These are phyloP conservation scores for Drosophila atripex DNA, from an alignment of 2,888 invertebrate species.

Conservation along the genomic window DNA sequence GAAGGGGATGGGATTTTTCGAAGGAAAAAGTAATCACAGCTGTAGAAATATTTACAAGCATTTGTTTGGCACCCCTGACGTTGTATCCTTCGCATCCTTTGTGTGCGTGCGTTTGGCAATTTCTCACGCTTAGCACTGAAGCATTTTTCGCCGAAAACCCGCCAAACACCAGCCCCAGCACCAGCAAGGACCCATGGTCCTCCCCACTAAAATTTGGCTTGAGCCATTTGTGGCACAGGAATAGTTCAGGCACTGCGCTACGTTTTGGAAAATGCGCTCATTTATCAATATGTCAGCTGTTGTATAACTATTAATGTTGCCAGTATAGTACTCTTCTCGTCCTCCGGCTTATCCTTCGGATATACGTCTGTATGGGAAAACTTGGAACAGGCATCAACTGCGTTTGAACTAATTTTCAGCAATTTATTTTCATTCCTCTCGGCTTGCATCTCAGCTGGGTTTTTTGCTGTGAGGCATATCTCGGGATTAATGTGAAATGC, in stretches of 20 bases:
- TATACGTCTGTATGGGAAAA: constrained; percentile 57
- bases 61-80: constrained; percentile 63
- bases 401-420: constrained; percentile 73
- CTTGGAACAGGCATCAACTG: constrained; percentile 68
- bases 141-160: constrained; percentile 65
- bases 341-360: neutral
- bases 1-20: constrained; percentile 14
- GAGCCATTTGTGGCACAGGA: constrained; percentile 65
- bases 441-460: constrained; percentile 56
- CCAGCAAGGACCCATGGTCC: neutral
- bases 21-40: constrained; percentile 67
- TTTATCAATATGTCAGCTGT: constrained; percentile 82
- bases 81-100: constrained; percentile 11
- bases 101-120: constrained; percentile 48
- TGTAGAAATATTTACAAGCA: constrained; percentile 76
- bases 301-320: constrained; percentile 79
- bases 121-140: constrained; percentile 73
- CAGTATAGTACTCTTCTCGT: constrained; percentile 10
- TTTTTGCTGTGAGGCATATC: constrained; percentile 35
- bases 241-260: constrained; percentile 60
- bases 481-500: constrained; percentile 68
- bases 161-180: constrained; percentile 5
- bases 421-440: constrained; percentile 72
- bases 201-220: constrained; percentile 32
- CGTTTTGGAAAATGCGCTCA: constrained; percentile 70